Base-by-base conservation (phyloP, 2,888 invertebrate species). In the Molorchus minor region DNA sequence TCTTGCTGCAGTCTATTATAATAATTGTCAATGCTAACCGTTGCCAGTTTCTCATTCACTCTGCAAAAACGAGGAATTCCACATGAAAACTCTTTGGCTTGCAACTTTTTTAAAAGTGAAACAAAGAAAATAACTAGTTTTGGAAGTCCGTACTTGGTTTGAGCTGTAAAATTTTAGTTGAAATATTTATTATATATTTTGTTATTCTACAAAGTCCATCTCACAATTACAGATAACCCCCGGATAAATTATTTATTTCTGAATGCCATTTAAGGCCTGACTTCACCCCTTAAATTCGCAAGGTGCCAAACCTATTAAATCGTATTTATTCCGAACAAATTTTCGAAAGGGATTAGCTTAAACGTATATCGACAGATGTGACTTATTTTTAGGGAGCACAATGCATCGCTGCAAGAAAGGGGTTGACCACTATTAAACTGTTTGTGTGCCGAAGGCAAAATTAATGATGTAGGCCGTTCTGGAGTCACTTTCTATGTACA, bases 331-430 rank as follows among this genome's bases (percentile, higher is more conserved):
- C 59, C 49, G 41, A 45, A 64, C 45, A 58, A 62, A 64, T 64
- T 64, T 46, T 46, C 35, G 33, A 44, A 57, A 36, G 67, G 57
- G 67, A 67, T 67, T 65, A 65, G 35, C 57, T 19, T 41, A 53
- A 52, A 59, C 62, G 62, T 64, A 57, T 65, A 72, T 71, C 72
- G 73, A 69, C 74, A 74, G 74, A 73, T 74, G 74, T 71, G 74
- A 69, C 72, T 72, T 72, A 70, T 71, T 74, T 71, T 56, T 58
- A 61, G 63, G 64, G 67, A 66, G 57, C 19, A 53, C 51, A 51
- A 62, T 53, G 20, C 57, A 47, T 36, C 25, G 33, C 52, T 38
- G 57, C 30, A 56, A 71, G 41, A 16, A 73, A 72, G 71, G 72
- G 73, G 71, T 74, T 74, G 72, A 70, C 70, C 71, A 65, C 70